Percentiles rank a stretch among this genome's conserved stretches.
Evolutionary conservation across 2,797 vertebrate genomes (phyloP).

Genomic region (Clamator glandarius): DNA sequence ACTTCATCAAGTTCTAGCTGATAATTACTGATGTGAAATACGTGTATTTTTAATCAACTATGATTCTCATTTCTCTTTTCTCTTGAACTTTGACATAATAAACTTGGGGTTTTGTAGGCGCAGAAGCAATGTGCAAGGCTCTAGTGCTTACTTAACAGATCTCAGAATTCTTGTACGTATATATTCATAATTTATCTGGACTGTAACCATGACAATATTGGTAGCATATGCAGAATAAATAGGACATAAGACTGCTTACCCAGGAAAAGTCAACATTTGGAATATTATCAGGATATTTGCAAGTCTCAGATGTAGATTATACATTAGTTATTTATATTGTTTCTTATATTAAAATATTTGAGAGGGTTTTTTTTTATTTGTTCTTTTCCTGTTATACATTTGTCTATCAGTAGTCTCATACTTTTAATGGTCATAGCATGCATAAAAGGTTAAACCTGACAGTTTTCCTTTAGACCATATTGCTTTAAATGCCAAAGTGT

Average conservation of each 20-base stretch:
- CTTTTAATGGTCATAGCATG: neutral
- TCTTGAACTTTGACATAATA: neutral
- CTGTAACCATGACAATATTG: constrained; percentile 52
- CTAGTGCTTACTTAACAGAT: neutral
- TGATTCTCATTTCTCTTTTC: neutral
- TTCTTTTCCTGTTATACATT: neutral
- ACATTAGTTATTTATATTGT: neutral
- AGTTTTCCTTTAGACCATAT: constrained; percentile 23
- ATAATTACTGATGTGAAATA: neutral
- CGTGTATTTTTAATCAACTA: neutral
- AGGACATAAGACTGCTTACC: neutral
- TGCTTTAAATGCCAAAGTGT: constrained; percentile 28
- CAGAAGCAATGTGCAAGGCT: neutral
- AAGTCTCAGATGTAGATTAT: neutral
- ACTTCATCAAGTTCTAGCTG: neutral
- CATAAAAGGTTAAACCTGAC: constrained; percentile 13
- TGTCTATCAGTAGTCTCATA: neutral
- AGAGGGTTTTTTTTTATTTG: neutral
- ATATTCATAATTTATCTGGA: constrained; percentile 16
- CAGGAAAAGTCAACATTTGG: neutral
- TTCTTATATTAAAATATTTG: neutral
- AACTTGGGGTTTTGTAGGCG: neutral
- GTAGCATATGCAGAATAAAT: constrained; percentile 17
- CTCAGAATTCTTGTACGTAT: neutral
- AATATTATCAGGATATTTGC: neutral